Evolutionary conservation across 2,113 vertebrate species (phyloP).

Genomic region (Eurypyga helias): DNA sequence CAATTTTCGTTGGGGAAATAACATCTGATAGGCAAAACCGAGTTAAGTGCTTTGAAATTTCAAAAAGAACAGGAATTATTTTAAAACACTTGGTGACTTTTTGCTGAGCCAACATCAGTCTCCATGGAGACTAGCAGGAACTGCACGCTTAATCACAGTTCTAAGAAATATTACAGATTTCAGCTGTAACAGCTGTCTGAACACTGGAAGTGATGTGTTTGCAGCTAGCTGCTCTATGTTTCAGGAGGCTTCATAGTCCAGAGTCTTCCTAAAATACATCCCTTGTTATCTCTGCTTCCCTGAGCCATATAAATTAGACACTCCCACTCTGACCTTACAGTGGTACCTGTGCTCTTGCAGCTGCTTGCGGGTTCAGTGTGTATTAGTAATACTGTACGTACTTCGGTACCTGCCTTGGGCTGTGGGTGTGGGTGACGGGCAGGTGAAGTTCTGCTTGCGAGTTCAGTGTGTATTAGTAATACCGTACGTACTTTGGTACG

Average conservation of each 20-base stretch:
- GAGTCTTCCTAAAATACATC: background rate
- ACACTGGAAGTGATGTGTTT: slow-evolving; percentile 8
- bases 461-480: background rate
- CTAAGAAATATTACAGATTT: slow-evolving; percentile 35
- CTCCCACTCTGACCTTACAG: background rate
- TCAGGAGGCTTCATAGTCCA: background rate
- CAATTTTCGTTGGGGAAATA: background rate
- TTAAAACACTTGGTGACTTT: slow-evolving; percentile 62
- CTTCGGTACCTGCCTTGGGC: background rate
- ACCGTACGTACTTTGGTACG: background rate
- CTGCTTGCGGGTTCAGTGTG: background rate
- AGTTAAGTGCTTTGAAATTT: slow-evolving; percentile 46
- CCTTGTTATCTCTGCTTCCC: background rate
- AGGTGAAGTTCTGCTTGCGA: background rate
- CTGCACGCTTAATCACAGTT: slow-evolving; percentile 48
- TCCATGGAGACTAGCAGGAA: slow-evolving; percentile 69
- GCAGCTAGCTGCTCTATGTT: background rate
- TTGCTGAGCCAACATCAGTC: slow-evolving; percentile 68
- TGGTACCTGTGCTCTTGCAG: background rate
- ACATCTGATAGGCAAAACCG: slow-evolving; percentile 15
- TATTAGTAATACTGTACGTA: background rate
- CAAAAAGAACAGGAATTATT: slow-evolving; percentile 50
- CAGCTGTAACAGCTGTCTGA: slow-evolving; percentile 46
- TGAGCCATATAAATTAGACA: background rate
- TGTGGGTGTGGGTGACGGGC: background rate